Evolutionary conservation across 1,140 invertebrate species (phyloP), one percentile per base, ranked within the genome.

Genomic region (Drosophila pallidifrons): DNA sequence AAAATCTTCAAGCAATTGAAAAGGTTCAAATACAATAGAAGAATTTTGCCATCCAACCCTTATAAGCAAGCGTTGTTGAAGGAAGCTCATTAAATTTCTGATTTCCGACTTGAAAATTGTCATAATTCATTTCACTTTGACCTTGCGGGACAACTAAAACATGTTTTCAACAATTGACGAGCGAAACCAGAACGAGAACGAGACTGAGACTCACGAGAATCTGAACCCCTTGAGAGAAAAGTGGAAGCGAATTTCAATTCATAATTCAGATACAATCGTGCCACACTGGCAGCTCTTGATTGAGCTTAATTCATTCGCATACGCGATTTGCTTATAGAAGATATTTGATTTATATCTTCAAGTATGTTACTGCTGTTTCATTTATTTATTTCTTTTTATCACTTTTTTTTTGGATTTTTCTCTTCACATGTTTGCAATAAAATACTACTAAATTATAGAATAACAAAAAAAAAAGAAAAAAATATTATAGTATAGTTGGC

Each of bases 261-360:
- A 49, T 69, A 69, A 75, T 75, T 69, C 58, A 68, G 57, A 57
- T 30, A 32, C 25, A 64, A 57, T 55, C 51, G 6, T 13, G 35
- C 35, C 35, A 38, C 49, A 41, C 46, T 68, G 55, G 43, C 13
- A 45, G 13, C 64, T 15, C 70, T 73, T 89, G 81, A 89, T 89
- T 89, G 86, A 71, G 70, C 78, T 79, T 89, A 89, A 89, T 89
- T 89, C 78, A 81, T 89, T 89, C 71, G 85, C 85, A 81, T 83
- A 85, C 75, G 81, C 85, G n/a, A 30, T 75, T 89, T 88, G 54
- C 70, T 85, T 77, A 35, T n/a, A 35, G 38, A 54, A 45, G 49
- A 38, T 61, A 49, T 54, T 78, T 25, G 20, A 32, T 54, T 54
- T 54, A 54, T 54, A 54, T 54, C 38, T 69, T 30, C 75, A 32